Percentiles rank a stretch among this genome's conserved stretches.
Conservation (phyloP, 2,113 vertebrate genomes). For the Willisornis vidua region DNA sequence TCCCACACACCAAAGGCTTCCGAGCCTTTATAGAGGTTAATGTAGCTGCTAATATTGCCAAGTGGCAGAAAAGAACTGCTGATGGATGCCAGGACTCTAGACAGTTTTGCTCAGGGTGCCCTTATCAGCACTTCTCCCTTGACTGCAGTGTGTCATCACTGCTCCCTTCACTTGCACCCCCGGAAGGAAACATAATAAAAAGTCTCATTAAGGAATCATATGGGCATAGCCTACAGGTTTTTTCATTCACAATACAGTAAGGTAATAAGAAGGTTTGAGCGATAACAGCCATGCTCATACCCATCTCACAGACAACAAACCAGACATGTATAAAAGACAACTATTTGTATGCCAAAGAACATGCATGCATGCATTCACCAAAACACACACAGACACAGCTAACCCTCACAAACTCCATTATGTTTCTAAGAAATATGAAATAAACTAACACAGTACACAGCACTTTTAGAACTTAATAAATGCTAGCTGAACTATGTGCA, state of each 20-base stretch:
- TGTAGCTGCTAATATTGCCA: neutral
- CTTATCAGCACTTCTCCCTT: neutral
- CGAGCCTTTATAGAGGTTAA: neutral
- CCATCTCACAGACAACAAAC: neutral
- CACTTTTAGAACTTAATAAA: neutral
- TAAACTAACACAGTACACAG: neutral
- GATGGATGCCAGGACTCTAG: neutral
- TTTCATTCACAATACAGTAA: neutral
- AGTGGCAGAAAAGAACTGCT: neutral
- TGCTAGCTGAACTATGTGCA: neutral
- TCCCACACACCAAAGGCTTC: neutral
- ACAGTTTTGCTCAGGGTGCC: neutral
- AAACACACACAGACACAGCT: neutral
- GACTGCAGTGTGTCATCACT: neutral
- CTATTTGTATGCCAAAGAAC: neutral
- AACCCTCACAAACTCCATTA: neutral
- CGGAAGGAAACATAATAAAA: neutral
- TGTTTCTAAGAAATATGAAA: neutral
- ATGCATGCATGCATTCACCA: neutral
- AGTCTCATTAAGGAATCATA: neutral
- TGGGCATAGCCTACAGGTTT: neutral
- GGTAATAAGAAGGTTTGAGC: neutral
- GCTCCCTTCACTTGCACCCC: neutral
- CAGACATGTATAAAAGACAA: neutral
- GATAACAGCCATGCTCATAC: neutral